Base-by-base conservation (phyloP, 2,888 invertebrate genomes). In the Drosophila kambysellisi region DNA sequence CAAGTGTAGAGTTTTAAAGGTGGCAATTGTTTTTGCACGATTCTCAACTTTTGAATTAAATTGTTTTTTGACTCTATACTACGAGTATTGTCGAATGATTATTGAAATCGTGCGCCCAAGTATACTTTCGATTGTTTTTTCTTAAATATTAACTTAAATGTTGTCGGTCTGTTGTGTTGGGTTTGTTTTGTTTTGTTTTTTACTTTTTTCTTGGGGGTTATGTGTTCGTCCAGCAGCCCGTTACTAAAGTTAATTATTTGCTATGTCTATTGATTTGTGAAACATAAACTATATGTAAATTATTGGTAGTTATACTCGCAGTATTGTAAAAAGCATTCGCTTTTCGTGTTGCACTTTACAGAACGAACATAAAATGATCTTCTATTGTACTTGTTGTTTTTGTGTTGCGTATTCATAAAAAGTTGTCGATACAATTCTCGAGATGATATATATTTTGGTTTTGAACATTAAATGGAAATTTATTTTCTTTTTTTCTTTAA, bases 261-360 rank as follows among this genome's bases (percentile, higher is more conserved):
- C 70, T 81, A 82, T 64, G 57, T 74, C 61, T 81, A 67, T 77
- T 68, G 59, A 63, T 72, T 80, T 68, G 48, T 65, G 53, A 59
- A 67, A 62, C 60, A 52, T 39, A 70, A 79, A 63, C 50, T 70
- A 59, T 43, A 9, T 65, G 41, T 75, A 53, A 43, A 56, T 68
- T 72, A 46, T 57, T 37, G 32, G 50, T 66, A 25, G 46, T 51
- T 67, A 67, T 70, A 79, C 74, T 70, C 59, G 74, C 41, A 76
- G 62, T 63, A 58, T 69, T 52, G 25, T 57, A 33, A 69, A 46
- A 74, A 78, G 50, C 54, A 25, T 51, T 68, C 35, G 59, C 60
- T 61, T 58, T 50, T 35, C 39, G 41, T 61, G 50, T 80, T 76
- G 65, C 80, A 80, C 63, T 62, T 50, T 62, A 63, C 63, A 46